These are phyloP conservation scores for Heliconius nattereri DNA, from an alignment of 1,140 invertebrate species.

Conservation along the genomic window DNA sequence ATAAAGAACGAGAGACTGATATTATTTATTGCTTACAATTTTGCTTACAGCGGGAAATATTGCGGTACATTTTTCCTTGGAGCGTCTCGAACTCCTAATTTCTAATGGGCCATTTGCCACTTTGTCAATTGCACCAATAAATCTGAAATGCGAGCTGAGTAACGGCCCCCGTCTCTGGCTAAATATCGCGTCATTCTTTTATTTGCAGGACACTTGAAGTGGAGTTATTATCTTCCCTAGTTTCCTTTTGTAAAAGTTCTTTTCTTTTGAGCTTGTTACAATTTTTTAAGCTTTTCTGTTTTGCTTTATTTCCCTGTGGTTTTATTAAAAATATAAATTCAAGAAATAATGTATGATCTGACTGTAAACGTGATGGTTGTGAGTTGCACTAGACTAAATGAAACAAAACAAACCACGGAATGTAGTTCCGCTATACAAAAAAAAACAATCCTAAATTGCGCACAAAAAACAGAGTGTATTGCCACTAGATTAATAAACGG, in stretches of 20 bases:
- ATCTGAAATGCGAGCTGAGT: conserved; percentile 50
- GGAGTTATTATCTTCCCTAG: conserved; percentile 10
- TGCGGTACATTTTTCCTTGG: conserved; percentile 71
- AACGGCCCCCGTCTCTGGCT: conserved; percentile 41
- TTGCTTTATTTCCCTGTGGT: background rate
- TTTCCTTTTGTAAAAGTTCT: background rate
- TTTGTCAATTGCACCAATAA: conserved; percentile 79
- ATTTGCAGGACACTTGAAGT: conserved; percentile 32
- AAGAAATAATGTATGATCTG: no score
- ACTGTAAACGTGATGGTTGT: no score
- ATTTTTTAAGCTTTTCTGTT: background rate
- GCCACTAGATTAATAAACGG: no score
- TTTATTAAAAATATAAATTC: background rate
- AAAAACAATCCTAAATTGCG: no score
- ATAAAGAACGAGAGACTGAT: background rate
- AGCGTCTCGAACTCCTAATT: conserved; percentile 67
- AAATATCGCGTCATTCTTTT: conserved; percentile 47
- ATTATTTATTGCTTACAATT: conserved; percentile 75
- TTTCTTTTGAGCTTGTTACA: background rate
- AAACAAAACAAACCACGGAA: no score
- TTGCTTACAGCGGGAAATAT: conserved; percentile 72
- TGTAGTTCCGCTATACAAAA: no score
- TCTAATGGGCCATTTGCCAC: conserved; percentile 79
- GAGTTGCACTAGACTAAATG: no score
- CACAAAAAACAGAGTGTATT: no score